Evolutionary conservation across 2,797 vertebrate genomes (phyloP), one percentile per base, ranked within the genome.

Genomic region (Pelobates cultripes): DNA sequence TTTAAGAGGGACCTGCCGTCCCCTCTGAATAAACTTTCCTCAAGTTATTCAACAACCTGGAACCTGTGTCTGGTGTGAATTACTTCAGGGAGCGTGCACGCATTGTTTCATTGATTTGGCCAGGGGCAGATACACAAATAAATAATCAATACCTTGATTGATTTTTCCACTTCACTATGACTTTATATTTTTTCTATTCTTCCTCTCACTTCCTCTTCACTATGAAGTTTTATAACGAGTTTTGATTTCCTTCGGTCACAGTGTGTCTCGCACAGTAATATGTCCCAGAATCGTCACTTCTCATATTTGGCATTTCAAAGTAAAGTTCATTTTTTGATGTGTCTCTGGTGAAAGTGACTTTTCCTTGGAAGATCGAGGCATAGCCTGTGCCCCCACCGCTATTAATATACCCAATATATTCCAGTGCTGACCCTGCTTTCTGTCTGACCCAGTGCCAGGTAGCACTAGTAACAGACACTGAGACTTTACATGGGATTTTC

Each of bases 191-290:
- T 28, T 28, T 28, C 28, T 1, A 28, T 51, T 12, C 55, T 4
- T 57, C 13, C 55, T 14, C 55, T 57, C 9, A 12, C 4, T 57
- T 14, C n/a, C 4, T 12, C n/a, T n/a, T 28, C 28, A 66, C 3
- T 66, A 3, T 66, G n/a, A 66, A n/a, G 55, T 57, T 57, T 57
- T 57, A 7, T 12, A 12, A 57, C 3, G 10, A 57, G 55, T 28
- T 4, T 3, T 64, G 3, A 40, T 40, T 64, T 10, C n/a, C 28
- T 70, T 40, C 3, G 8, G 14, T 43, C 9, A 5, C 2, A 70
- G 75, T 69, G 75, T 60, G 0, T 77, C 75, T 77, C 13, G 51
- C 51, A 77, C 75, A 77, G 40, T 69, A 77, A 77, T 69, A 69
- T 3, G 44, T 7, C 13, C 14, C 75, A 69, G 66, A 15, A 45